Conservation (phyloP, 2,113 vertebrate species). For the Hipposideros armiger region DNA sequence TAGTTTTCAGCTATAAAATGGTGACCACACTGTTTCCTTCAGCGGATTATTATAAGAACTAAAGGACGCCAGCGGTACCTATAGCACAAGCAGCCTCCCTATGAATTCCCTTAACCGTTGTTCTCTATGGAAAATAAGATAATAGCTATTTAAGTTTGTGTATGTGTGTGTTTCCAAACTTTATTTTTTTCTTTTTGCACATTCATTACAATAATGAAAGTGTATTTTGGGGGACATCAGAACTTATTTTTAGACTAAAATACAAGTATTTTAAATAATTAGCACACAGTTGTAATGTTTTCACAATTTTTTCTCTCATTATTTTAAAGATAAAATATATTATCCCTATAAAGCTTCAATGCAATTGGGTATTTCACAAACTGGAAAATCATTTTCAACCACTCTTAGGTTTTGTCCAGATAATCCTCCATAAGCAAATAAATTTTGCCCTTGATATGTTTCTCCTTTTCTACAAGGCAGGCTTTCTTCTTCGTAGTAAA, state of each 20-base stretch:
- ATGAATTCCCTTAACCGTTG: neutral
- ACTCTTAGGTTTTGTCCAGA: neutral
- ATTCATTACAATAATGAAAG: neutral
- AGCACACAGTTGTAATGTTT: neutral
- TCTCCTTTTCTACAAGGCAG: constrained; percentile 11
- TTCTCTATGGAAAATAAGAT: neutral
- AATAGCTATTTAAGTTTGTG: neutral
- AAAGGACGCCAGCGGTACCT: neutral
- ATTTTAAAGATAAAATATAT: constrained; percentile 10
- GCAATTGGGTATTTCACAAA: neutral
- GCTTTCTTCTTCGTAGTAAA: neutral
- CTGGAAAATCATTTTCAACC: neutral
- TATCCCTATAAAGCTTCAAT: neutral
- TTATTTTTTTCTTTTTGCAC: neutral
- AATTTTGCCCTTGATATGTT: neutral
- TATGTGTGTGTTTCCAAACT: neutral
- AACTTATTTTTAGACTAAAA: neutral
- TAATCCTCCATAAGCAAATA: neutral
- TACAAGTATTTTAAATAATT: constrained; percentile 15
- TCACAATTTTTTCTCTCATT: neutral
- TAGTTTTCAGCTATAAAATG: neutral
- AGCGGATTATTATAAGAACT: neutral
- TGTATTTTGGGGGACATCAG: neutral
- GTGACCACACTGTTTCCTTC: neutral
- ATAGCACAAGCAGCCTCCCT: neutral